Evolutionary conservation across 64 coral and sea anemone species (phyloP), one percentile per base, ranked within the genome.

Genomic region (Porites australiensis): DNA sequence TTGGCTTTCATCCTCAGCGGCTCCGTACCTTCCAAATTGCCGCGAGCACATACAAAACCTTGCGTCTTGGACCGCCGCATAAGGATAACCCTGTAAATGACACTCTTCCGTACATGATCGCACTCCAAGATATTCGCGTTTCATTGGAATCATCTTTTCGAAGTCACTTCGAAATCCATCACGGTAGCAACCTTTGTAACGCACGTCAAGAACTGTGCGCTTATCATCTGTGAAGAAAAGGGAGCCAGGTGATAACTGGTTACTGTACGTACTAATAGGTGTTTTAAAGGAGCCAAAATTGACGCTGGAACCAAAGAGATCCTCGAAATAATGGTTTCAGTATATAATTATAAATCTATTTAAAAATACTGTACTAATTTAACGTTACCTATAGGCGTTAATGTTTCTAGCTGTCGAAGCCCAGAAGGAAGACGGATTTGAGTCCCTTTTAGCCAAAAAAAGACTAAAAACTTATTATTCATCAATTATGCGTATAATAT

Each of bases 31-130:
- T 23, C 77, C 16, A 43, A 16, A 37, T 6, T 79, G 53, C 2
- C 12, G 77, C 20, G 77, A 59, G 14, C 89, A 90, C 77, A 70
- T 82, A 64, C 89, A 90, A 65, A 79, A 90, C 77, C 51, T 70
- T 20, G 61, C 89, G 12, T 82, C 57, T 67, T 78, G 89, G 70
- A 90, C 50, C 2, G 74, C 89, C 4, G 76, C 77, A 58, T 57
- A 82, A 16, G 19, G 43, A 76, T 79, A 90, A 12, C 16, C 66
- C 7, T 72, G n/a, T 44, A 69, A 19, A 5, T 69, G 78, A 58
- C 89, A 90, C 18, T 64, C 63, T 4, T 27, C 63, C 10, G 78
- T 15, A 9, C 89, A 90, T 12, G 74, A 50, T 52, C 13, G 77
- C 49, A 90, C 89, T 27, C 58, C 54, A 19, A 90, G 37, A 8